Base-by-base conservation (phyloP, 2,113 vertebrate genomes). In the Gavia stellata region DNA sequence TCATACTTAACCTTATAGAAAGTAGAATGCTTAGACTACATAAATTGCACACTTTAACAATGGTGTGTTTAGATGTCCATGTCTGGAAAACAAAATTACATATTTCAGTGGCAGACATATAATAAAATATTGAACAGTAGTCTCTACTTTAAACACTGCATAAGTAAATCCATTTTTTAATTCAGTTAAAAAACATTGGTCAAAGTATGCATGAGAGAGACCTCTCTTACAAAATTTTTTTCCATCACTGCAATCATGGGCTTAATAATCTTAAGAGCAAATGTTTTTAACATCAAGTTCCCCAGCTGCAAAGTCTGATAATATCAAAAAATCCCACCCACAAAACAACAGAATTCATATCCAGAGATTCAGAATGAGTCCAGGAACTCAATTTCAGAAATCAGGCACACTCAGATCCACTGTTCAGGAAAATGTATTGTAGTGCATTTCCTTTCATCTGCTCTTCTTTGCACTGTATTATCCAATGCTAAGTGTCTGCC, bases 1-100 rank as follows among this genome's bases (percentile, higher is more conserved):
- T 97, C 96, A 96, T 90, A 79, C 68, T 94, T 96, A 95, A 92
- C 92, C 82, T 96, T 65, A 92, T 67, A 84, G 94, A 66, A 96
- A 81, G 40, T 38, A 86, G 68, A 86, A 79, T 11, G 28, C 38
- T 71, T 81, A 72, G 44, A 59, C 67, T 55, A 88, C 72, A 95
- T 92, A 92, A 93, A 94, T 88, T 90, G 20, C 71, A 24, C 29
- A 40, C 55, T 95, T 81, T 63, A 92, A 52, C 50, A 17, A 59
- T n/a, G 28, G n/a, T 62, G 29, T 74, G 16, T 73, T 92, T 86
- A 86, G 47, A 88, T 63, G 21, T 45, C 33, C 63, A 59, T 29
- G 50, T 16, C 77, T 72, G 56, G 36, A 93, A 90, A 94, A 92
- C 84, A 90, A 86, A 96, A 93, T 65, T 80, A 75, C 10, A 12